A percentile compares a stretch with the other conserved stretches of the same genome.
Conservation (phyloP, 2,888 invertebrate species). For the Oxytorus armatus region DNA sequence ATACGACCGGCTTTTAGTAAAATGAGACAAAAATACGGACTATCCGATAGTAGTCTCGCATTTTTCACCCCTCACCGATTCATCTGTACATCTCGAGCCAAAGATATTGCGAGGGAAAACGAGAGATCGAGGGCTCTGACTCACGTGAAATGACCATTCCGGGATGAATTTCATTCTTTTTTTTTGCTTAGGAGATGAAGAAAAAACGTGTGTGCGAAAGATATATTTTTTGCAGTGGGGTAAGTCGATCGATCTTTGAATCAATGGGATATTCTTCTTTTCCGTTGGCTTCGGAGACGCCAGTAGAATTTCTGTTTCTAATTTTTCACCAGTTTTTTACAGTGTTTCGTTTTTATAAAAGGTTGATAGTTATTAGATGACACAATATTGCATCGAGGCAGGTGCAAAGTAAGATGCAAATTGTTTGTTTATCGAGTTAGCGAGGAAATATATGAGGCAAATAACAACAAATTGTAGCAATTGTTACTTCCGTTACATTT, state of each 20-base stretch:
- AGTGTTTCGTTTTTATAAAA: background rate
- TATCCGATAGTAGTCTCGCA: slow-evolving; percentile 73
- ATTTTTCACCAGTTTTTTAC: slow-evolving; percentile 24
- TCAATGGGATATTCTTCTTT: slow-evolving; percentile 34
- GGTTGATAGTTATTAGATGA: too few species aligned
- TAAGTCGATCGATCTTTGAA: slow-evolving; percentile 35
- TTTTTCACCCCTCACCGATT: slow-evolving; percentile 43
- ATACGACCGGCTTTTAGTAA: slow-evolving; percentile 83
- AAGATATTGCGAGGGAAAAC: slow-evolving; percentile 44
- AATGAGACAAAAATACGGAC: slow-evolving; percentile 82
- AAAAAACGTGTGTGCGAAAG: slow-evolving; percentile 43
- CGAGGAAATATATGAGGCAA: too few species aligned
- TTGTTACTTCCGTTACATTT: background rate
- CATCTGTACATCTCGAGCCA: slow-evolving; percentile 14
- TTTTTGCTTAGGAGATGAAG: background rate
- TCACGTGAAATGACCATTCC: slow-evolving; percentile 79
- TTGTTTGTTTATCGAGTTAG: too few species aligned
- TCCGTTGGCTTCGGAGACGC: slow-evolving; percentile 9
- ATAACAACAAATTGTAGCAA: too few species aligned
- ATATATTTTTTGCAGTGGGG: slow-evolving; percentile 25
- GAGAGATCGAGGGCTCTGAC: slow-evolving; percentile 21
- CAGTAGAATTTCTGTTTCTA: background rate
- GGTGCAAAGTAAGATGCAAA: too few species aligned
- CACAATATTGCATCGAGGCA: too few species aligned
- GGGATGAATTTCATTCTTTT: slow-evolving; percentile 51